Evolutionary conservation across 2,888 invertebrate genomes (phyloP).

Genomic region (Drosophila niveifrons): DNA sequence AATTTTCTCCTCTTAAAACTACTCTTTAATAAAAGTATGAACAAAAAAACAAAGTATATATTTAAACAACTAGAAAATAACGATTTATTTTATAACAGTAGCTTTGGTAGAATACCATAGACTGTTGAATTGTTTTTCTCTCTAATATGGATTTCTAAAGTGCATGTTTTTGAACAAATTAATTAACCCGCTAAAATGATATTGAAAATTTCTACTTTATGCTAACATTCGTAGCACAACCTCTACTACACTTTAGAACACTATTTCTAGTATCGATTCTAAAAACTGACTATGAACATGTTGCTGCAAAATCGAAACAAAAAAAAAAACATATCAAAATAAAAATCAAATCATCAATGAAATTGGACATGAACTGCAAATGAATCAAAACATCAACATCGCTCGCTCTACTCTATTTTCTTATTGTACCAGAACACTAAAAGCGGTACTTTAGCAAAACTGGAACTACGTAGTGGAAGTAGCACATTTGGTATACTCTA

Average conservation of each 20-base stretch:
- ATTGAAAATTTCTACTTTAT: constrained; percentile 21
- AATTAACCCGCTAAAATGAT: constrained; percentile 13
- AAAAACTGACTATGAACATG: constrained; percentile 83
- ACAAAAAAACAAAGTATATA: neutral
- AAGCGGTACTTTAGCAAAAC: constrained; percentile 61
- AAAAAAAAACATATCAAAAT: constrained; percentile 1
- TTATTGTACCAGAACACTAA: constrained; percentile 53
- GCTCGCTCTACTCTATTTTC: constrained; percentile 71
- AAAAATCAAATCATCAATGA: constrained; percentile 61
- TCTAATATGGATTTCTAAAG: neutral
- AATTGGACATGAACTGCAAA: constrained; percentile 66
- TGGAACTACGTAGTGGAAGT: constrained; percentile 76
- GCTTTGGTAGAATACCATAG: too few relatives aligned
- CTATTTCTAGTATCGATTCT: constrained; percentile 53
- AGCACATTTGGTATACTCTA: constrained; percentile 58
- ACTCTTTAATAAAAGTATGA: neutral
- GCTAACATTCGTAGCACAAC: constrained; percentile 49
- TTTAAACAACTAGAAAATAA: neutral
- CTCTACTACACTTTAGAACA: constrained; percentile 38
- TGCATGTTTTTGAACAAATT: constrained; percentile 35
- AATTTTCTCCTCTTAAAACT: neutral
- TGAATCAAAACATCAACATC: constrained; percentile 60
- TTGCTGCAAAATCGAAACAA: constrained; percentile 64
- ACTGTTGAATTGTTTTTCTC: too few relatives aligned
- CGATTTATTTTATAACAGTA: neutral